phyloP scores from a whole-genome alignment of 2,888 invertebrate species.

The Chelonus formosanus region DNA sequence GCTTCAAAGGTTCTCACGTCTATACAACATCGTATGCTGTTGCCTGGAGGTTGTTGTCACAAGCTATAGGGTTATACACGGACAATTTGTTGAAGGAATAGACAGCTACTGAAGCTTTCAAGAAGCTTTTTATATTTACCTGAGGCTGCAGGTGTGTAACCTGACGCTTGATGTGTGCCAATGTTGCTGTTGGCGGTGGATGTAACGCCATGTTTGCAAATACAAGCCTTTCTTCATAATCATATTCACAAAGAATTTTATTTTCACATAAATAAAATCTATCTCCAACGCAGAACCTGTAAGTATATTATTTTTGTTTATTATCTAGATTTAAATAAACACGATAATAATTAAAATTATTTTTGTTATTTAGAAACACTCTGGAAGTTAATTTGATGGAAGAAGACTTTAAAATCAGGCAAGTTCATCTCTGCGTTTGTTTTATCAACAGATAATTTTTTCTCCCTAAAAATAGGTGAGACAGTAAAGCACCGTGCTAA shows the following conservation, averaged over 20 bases:
- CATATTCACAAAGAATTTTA: slow-evolving; percentile 93
- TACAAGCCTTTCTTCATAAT: slow-evolving; percentile 90
- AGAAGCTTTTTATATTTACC: slow-evolving; percentile 30
- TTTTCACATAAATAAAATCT: slow-evolving; percentile 93
- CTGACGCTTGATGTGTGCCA: slow-evolving; percentile 87
- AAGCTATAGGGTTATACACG: background rate
- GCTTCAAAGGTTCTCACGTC: slow-evolving; percentile 20
- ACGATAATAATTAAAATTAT: too few relatives aligned
- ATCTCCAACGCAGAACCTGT: slow-evolving; percentile 94
- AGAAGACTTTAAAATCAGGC: too few relatives aligned
- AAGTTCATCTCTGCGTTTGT: too few relatives aligned
- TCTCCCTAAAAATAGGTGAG: slow-evolving; percentile 41
- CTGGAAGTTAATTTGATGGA: too few relatives aligned
- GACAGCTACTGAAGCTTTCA: slow-evolving; percentile 5
- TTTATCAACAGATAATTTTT: slow-evolving; percentile 3
- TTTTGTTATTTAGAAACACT: too few relatives aligned
- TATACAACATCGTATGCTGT: background rate
- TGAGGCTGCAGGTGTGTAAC: slow-evolving; percentile 74
- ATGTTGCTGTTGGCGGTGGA: slow-evolving; percentile 73
- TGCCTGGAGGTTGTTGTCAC: background rate
- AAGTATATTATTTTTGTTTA: slow-evolving; percentile 37
- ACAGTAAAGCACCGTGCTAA: slow-evolving; percentile 55
- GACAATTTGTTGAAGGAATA: background rate
- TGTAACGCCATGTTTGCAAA: slow-evolving; percentile 90
- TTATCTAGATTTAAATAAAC: background rate